Evolutionary conservation across 2,113 vertebrate genomes (phyloP).

Genomic region (Cyanistes caeruleus): DNA sequence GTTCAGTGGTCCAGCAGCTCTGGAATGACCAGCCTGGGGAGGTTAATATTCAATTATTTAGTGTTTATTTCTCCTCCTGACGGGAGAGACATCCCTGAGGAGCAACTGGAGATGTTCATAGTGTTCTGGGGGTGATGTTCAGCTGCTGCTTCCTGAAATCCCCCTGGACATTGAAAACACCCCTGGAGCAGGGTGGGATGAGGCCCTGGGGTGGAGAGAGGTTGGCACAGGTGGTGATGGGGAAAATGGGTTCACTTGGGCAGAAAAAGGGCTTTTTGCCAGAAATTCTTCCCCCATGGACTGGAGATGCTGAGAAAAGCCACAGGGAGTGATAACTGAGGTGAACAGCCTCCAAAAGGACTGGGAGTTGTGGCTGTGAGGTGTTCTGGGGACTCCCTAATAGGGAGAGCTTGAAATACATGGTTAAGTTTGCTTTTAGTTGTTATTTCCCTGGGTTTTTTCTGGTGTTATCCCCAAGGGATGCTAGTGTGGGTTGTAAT

Average conservation of each 20-base stretch:
- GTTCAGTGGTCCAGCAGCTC: not conserved
- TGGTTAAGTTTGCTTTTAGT: not conserved
- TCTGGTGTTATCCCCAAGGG: not conserved
- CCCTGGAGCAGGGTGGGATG: not conserved
- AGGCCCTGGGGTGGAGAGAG: not conserved
- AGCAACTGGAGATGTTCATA: not conserved
- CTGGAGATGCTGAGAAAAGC: not conserved
- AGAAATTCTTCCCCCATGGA: accelerated
- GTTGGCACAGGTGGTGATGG: not conserved
- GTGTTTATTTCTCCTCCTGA: accelerated
- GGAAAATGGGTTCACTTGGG: not conserved
- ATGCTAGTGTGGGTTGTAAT: not conserved
- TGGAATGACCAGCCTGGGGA: too few species aligned
- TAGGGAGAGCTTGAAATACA: accelerated
- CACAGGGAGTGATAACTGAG: not conserved
- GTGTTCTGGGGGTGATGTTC: not conserved
- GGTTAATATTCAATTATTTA: not conserved
- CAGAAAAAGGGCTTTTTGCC: not conserved
- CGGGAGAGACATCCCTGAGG: not conserved
- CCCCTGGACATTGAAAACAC: not conserved
- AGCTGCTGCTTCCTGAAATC: not conserved
- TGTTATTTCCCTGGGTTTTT: not conserved
- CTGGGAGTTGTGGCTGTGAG: not conserved
- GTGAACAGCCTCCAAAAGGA: not conserved
- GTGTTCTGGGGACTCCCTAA: not conserved